Evolutionary conservation across 2,113 vertebrate genomes (phyloP).

Genomic region (Labrus mixtus): DNA sequence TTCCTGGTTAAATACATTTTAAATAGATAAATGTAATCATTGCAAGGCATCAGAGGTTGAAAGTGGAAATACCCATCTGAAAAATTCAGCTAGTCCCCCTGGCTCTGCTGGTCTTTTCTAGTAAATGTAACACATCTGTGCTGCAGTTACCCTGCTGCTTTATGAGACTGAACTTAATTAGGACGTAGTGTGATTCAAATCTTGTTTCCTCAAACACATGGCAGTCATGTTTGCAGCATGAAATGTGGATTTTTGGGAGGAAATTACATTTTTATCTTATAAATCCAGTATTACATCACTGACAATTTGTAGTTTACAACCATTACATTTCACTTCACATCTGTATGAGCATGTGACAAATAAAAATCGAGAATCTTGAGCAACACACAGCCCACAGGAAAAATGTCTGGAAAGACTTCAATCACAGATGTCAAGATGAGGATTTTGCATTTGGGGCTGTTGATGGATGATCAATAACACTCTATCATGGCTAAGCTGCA

Average conservation of each 20-base stretch:
- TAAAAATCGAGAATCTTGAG: no score
- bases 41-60: neutral
- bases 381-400: constrained; percentile 22
- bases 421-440: constrained; percentile 57
- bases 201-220: neutral
- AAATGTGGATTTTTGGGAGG: neutral
- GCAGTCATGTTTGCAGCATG: neutral
- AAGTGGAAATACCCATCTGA: no score
- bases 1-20: no score
- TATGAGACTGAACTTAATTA: neutral
- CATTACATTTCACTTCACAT: no score
- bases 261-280: neutral
- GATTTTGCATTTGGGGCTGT: constrained; percentile 49
- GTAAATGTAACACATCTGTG: neutral
- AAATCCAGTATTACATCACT: neutral
- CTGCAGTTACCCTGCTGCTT: neutral
- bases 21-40: neutral
- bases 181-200: neutral
- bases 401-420: constrained; percentile 51
- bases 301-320: neutral
- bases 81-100: neutral
- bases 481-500: constrained; percentile 48
- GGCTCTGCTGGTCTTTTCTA: neutral
- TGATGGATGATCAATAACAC: constrained; percentile 60
- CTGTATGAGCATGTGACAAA: neutral